A percentile compares a stretch with the other conserved stretches of the same genome.
Evolutionary conservation across 2,888 invertebrate genomes (phyloP).

Genomic region (Ophion costatus): DNA sequence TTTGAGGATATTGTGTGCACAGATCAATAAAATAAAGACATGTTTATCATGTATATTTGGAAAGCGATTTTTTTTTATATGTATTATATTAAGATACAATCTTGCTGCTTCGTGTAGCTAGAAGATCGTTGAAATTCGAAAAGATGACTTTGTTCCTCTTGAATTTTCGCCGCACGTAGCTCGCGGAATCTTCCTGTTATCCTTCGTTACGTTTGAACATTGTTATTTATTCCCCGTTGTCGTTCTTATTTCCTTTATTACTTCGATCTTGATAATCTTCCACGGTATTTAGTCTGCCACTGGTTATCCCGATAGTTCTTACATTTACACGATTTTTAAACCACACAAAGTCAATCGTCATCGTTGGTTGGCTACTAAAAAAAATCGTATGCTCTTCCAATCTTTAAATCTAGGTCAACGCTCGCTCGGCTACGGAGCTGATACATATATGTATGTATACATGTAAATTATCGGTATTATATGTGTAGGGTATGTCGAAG

Average conservation of each 20-base stretch:
- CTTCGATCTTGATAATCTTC: slow-evolving; percentile 59
- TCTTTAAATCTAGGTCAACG: slow-evolving; percentile 63
- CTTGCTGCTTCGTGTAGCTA: slow-evolving; percentile 78
- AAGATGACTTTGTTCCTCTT: slow-evolving; percentile 74
- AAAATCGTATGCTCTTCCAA: slow-evolving; percentile 46
- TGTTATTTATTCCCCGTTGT: slow-evolving; percentile 28
- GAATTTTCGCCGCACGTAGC: slow-evolving; percentile 54
- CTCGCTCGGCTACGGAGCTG: slow-evolving; percentile 71
- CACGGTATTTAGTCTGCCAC: slow-evolving; percentile 47
- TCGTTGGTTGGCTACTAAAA: slow-evolving; percentile 59
- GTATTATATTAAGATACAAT: slow-evolving; percentile 81
- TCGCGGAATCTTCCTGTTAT: slow-evolving; percentile 31
- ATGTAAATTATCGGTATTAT: slow-evolving; percentile 69
- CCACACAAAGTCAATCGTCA: slow-evolving; percentile 51
- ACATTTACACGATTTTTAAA: slow-evolving; percentile 57
- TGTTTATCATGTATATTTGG: slow-evolving; percentile 79
- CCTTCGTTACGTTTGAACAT: slow-evolving; percentile 21
- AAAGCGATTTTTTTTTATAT: slow-evolving; percentile 75
- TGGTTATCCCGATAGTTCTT: slow-evolving; percentile 55
- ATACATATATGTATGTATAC: slow-evolving; percentile 72
- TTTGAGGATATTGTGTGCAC: slow-evolving; percentile 79
- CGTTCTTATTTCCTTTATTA: background rate
- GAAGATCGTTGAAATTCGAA: slow-evolving; percentile 72
- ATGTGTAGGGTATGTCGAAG: slow-evolving; percentile 68
- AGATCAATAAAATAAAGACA: slow-evolving; percentile 82